Base-by-base conservation (phyloP, 2,888 invertebrate genomes). In the Hartigia nigra region DNA sequence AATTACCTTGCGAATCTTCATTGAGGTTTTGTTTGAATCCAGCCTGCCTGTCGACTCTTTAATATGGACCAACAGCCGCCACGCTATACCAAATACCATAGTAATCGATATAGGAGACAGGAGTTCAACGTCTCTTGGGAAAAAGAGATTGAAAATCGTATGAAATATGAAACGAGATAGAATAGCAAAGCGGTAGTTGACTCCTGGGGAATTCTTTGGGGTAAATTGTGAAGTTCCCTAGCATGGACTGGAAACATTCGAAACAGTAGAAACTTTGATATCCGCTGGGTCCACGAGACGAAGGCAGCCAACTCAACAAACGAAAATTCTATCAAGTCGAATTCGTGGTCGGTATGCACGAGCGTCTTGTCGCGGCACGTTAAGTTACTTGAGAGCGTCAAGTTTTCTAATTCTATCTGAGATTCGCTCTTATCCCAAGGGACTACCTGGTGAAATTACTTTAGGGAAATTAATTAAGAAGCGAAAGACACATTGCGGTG, bases 391-490 rank as follows among this genome's bases (percentile, higher is more conserved):
- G 36, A 36, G 72, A 55, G 70, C 31, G 39, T 12, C 74, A 70
- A 78, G 72, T 85, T 86, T 84, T 87, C 84, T 83, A 84, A 84
- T 84, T 85, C 81, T 77, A 72, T 39, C 83, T 78, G 83, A 87
- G 83, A 85, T 84, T 80, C 82, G 76, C 76, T 81, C 76, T 85
- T 83, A 87, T 87, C 84, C 86, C 34, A 32, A 12, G 72, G 9
- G 72, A 72, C 12, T 34, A 82, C 82, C 76, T 74, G 84, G 84
- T 55, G 86, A 88, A 90, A 91, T 91, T 90, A 86, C 83, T 86
- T 90, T 84, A 81, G 85, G 86, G 84, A 88, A 89, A 90, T 90
- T 88, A 90, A 91, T 90, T 88, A 88, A 87, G 88, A 88, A 85
- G 80, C 76, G 69, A 81, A 82, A 84, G 55, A 55, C 55, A 55